phyloP scores from a whole-genome alignment of 2,888 invertebrate genomes.

The Chaitophorus viminalis region DNA sequence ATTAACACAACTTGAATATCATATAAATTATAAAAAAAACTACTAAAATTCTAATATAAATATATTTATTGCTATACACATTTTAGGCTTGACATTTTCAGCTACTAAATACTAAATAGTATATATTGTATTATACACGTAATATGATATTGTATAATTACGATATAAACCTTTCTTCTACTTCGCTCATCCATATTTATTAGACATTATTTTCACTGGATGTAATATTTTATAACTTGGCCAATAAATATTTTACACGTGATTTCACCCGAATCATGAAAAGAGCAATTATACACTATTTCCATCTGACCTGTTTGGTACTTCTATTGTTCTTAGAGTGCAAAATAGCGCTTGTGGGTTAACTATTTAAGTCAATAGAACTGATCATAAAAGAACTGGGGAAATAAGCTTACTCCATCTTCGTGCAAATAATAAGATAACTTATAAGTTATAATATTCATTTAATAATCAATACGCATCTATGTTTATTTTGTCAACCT shows the following conservation, averaged over 20 bases:
- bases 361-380: conserved; percentile 4
- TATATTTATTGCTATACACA: too few relatives aligned
- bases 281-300: conserved; percentile 1
- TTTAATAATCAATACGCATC: background rate
- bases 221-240: background rate
- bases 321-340: background rate
- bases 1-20: too few relatives aligned
- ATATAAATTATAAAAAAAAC: too few relatives aligned
- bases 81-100: too few relatives aligned
- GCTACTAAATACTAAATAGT: too few relatives aligned
- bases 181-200: too few relatives aligned
- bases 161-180: background rate
- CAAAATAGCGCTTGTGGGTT: background rate
- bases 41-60: too few relatives aligned
- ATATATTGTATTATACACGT: too few relatives aligned
- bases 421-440: background rate
- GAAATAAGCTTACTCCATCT: background rate
- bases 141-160: background rate
- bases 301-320: conserved; percentile 32
- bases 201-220: background rate
- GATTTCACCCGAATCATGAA: conserved; percentile 8
- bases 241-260: conserved; percentile 34
- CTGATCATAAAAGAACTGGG: background rate
- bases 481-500: too few relatives aligned
- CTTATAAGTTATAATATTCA: background rate